Evolutionary conservation across 1,140 invertebrate species (phyloP), one percentile per base, ranked within the genome.

Genomic region (Dendrolimus kikuchii): DNA sequence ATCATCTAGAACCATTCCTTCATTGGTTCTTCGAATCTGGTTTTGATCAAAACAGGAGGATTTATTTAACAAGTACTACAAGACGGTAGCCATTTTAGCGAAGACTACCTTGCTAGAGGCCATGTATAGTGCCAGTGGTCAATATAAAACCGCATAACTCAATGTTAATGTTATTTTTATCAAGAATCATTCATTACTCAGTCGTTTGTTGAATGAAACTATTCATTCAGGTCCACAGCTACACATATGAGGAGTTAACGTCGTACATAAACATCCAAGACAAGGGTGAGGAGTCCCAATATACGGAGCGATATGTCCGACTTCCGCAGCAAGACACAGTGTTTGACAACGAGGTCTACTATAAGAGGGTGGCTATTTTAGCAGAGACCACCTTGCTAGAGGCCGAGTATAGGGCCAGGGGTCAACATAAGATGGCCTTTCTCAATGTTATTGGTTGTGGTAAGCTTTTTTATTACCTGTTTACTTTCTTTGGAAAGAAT

Each of bases 311-410:
- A 23, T 85, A 78, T 48, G 69, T 82, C 0, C 71, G 74, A 7
- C 46, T 60, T 1, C 38, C 64, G 38, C 4, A 9, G 38, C 7
- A 42, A 4, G 54, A 72, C 8, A 56, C 51, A 3, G 60, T 80
- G 40, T 85, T 85, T 48, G 77, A 86, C 55, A 86, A 86, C 45
- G 78, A 83, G 37, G 76, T 76, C 4, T 86, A 83, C 42, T 82
- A 81, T 53, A 83, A 81, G 44, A 57, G 82, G 23, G 42, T 83
- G 5, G 51, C 51, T 8, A 53, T 86, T 2, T 45, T 81, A 0
- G 71, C 71, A 0, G 82, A 86, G 37, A 64, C 60, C 1, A 59
- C 66, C 0, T 48, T 86, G 1, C 6, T 77, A 0, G 82, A 86
- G 8, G 77, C 71, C 0, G 68, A 82, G 6, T 42, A 36, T 8